Evolutionary conservation across 2,113 vertebrate genomes (phyloP).

Genomic region (Dasyprocta punctata): DNA sequence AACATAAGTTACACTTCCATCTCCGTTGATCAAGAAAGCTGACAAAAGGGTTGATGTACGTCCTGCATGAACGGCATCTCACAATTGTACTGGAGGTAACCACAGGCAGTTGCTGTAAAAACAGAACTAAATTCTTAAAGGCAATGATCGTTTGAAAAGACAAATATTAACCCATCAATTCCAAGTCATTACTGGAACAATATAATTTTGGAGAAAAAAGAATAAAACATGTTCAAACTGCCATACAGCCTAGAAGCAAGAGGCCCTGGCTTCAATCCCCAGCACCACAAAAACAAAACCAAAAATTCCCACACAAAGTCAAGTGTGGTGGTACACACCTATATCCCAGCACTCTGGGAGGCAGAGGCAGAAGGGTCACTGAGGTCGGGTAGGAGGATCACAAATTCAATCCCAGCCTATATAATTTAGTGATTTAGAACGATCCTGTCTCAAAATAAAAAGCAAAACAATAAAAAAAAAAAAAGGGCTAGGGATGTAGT

Average conservation of each 20-base stretch:
- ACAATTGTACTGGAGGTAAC: slow-evolving; percentile 98
- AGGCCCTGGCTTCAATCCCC: background rate
- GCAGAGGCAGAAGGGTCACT: background rate
- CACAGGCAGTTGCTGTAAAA: slow-evolving; percentile 95
- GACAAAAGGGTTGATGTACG: slow-evolving; percentile 98
- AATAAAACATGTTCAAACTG: background rate
- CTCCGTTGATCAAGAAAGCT: slow-evolving; percentile 96
- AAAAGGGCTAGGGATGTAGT: background rate
- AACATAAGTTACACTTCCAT: slow-evolving; percentile 99
- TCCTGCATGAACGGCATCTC: slow-evolving; percentile 97
- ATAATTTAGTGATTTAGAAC: background rate
- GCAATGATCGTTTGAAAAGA: background rate
- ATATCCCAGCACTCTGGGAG: background rate
- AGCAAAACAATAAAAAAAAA: background rate
- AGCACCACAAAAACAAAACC: background rate
- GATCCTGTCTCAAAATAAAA: background rate
- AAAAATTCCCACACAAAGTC: background rate
- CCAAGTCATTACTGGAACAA: background rate
- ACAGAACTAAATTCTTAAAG: slow-evolving; percentile 53
- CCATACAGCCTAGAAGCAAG: background rate
- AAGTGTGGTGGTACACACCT: background rate
- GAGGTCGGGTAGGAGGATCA: background rate
- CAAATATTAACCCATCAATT: slow-evolving; percentile 40
- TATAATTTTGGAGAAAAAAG: background rate
- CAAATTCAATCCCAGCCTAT: background rate